Base-by-base conservation (phyloP, 2,113 vertebrate species). In the Ptilonorhynchus violaceus region DNA sequence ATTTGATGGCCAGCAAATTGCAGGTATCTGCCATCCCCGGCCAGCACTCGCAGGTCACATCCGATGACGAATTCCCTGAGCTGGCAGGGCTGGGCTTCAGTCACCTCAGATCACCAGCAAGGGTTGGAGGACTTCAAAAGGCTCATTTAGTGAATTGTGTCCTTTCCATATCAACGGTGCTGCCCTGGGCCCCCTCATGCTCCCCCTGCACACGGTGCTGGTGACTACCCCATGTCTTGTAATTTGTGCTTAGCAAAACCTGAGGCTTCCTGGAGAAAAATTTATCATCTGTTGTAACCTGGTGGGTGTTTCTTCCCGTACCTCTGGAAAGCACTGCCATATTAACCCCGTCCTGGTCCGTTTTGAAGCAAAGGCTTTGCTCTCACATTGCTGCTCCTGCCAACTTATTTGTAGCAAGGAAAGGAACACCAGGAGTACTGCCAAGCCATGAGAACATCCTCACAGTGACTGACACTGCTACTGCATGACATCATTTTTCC, bases 1-100 rank as follows among this genome's bases (percentile, higher is more conserved):
- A 3, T 76, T 12, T 85, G 93, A 87, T 66, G 84, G 84, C 66
- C 15, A 56, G 78, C 62, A 93, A 95, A 93, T 39, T 94, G 83
- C 69, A 80, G 91, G 82, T 78, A 49, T 3, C 86, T 50, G 78
- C 87, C 60, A 0, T 49, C 62, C 49, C 60, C 0, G 0, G 39
- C 2, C 23, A 4, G 1, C 4, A 2, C 62, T 21, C 0, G 0
- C 3, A 5, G 88, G 94, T 92, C 66, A 56, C 59, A 4, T 20
- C 30, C 7, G 4, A 11, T 62, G 88, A 56, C 10, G 10, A 28
- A 89, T 39, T 52, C 44, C 77, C 47, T 20, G 69, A 24, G 62
- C 81, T 72, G 78, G 66, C 63, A 66, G 84, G 46, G 77, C 42
- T 77, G 89, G 56, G 12, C 56, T 69, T 28, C 70, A 39, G 7